Base-by-base conservation (phyloP, 2,888 invertebrate species). In the Epirrhoe tristata region DNA sequence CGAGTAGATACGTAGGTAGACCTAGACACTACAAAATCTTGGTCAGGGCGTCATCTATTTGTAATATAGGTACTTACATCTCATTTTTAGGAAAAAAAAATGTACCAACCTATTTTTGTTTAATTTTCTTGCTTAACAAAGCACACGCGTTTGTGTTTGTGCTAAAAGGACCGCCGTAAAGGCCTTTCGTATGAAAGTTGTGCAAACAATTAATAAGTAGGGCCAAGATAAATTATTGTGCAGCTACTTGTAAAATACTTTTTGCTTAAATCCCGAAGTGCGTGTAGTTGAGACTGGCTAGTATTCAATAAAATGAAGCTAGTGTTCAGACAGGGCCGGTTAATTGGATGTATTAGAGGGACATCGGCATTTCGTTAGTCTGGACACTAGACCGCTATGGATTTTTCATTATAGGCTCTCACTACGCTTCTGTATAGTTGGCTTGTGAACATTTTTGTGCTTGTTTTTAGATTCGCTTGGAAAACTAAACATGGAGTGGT, bases 331-430 rank as follows among this genome's bases (percentile, higher is more conserved):
- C 46, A 24, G 46, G 43, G 32, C n/a, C 32, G 34, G 53, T 43
- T 60, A 53, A 54, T 60, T 54, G 60, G 46, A 60, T 32, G 46
- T 54, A 53, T 60, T 60, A 54, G 59, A 31, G 32, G 53, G 53
- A 60, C 60, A 54, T 54, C 60, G 32, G 16, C 32, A 46, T 65
- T 56, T 66, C 57, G 51, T 52, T 66, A 66, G 66, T 36, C 46
- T 58, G 54, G 24, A 54, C 59, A 56, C 51, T 56, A 34, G 43
- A 36, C 60, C 56, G 52, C 46, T 56, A 52, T 59, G 39, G 58
- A 52, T 59, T 59, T 59, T 59, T 59, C 39, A 59, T 59, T 59
- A 48, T 4, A 14, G 14, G 32, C 51, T 50, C 36, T 52, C 36
- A 36, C 39, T 52, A 24, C 34, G 51, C 7, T 58, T 6, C 48